A percentile compares a stretch with the other conserved stretches of the same genome.
These are phyloP conservation scores for Hippocampus barbouri DNA, from an alignment of 2,113 vertebrate genomes.

Conservation along the genomic window DNA sequence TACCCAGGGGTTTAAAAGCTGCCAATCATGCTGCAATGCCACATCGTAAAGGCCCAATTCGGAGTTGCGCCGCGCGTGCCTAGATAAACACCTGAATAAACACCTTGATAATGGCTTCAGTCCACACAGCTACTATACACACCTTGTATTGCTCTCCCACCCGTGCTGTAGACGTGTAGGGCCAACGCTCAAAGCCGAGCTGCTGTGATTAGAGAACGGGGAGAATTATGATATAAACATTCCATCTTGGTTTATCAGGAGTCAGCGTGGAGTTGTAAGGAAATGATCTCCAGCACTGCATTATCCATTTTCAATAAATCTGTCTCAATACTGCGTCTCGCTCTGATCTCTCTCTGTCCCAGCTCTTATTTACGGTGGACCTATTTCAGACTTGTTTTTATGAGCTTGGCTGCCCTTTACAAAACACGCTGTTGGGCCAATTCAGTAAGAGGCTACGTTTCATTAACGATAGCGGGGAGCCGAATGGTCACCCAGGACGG, in stretches of 20 bases:
- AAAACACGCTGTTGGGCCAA: slow-evolving; percentile 17
- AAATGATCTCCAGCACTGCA: slow-evolving; percentile 38
- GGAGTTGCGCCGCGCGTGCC: slow-evolving; percentile 37
- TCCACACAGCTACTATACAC: slow-evolving; percentile 47
- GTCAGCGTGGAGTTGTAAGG: slow-evolving; percentile 25
- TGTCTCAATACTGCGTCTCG: slow-evolving; percentile 48
- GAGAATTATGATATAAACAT: slow-evolving; percentile 35
- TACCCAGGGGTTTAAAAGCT: slow-evolving; percentile 49
- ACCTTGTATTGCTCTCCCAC: slow-evolving; percentile 33
- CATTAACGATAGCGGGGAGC: slow-evolving; percentile 21
- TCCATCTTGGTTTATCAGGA: slow-evolving; percentile 38
- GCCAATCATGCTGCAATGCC: slow-evolving; percentile 61
- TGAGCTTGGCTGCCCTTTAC: slow-evolving; percentile 49
- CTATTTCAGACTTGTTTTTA: slow-evolving; percentile 58
- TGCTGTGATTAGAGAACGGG: slow-evolving; percentile 38
- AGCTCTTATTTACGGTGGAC: slow-evolving; percentile 40
- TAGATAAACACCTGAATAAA: slow-evolving; percentile 70
- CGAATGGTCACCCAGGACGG: slow-evolving; percentile 15
- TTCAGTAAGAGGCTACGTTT: slow-evolving; percentile 11
- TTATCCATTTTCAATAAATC: slow-evolving; percentile 49
- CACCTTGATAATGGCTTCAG: slow-evolving; percentile 61
- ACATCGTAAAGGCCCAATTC: slow-evolving; percentile 61
- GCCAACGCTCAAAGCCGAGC: slow-evolving; percentile 25
- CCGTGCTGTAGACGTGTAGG: slow-evolving; percentile 26
- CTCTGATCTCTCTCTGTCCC: slow-evolving; percentile 23